Base-by-base conservation (phyloP, 2,113 vertebrate species). In the Tyrannus savana region DNA sequence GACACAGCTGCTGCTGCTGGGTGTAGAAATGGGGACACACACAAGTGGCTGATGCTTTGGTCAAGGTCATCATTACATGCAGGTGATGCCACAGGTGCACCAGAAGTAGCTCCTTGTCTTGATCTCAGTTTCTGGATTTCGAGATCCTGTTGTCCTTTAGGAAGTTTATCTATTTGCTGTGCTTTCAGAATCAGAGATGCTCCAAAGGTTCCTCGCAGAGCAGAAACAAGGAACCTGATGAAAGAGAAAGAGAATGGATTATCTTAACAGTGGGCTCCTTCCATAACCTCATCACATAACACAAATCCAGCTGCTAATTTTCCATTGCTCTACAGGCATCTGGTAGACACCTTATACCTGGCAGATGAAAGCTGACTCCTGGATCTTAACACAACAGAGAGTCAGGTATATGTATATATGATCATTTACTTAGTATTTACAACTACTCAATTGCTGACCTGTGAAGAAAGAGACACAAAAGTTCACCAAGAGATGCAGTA, bases 191-290 rank as follows among this genome's bases (percentile, higher is more conserved):
- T 97, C 42, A 97, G 97, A 87, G 98, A 98, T 77, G 96, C 94
- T 75, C 95, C 95, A 13, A 98, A 96, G 10, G 98, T 98, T 74
- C 99, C 99, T 97, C 69, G 98, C 27, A 99, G 88, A 96, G 98
- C 97, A 71, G 98, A 98, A 87, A 99, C 88, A 56, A 98, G 96
- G 95, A 98, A 99, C 98, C 99, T 99, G 97, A 84, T 55, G 79
- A 95, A 80, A 75, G 87, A 97, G 63, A 80, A 96, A 77, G 72
- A 49, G 53, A 82, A 84, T 9, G 2, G 8, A 46, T 64, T 60
- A n/a, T 69, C 15, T 92, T 53, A 72, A 10, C 12, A 27, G 30
- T 37, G 62, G 18, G 8, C 14, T 78, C 12, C 19, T 84, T 67
- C 23, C 21, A 25, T 33, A 56, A 62, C 46, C 35, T 69, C 8